These are phyloP conservation scores for Quadriops clusia DNA, from an alignment of 2,888 invertebrate genomes.

Conservation along the genomic window DNA sequence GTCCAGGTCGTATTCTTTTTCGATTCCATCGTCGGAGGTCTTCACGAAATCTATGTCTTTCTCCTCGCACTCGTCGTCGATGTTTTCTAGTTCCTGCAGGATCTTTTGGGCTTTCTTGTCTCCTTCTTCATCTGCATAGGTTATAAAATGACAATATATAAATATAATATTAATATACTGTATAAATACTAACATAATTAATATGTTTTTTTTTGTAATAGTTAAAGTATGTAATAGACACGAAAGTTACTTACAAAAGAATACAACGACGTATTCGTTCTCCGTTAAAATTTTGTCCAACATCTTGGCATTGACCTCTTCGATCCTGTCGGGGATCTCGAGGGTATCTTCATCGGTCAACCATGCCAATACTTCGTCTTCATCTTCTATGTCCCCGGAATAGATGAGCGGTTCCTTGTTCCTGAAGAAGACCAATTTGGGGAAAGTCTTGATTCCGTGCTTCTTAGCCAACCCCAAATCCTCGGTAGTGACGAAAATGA, in stretches of 20 bases:
- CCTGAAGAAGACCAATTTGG: constrained; percentile 79
- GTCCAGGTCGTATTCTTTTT: constrained; percentile 76
- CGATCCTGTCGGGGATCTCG: constrained; percentile 85
- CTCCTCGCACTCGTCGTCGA: constrained; percentile 87
- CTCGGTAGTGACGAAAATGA: constrained; percentile 88
- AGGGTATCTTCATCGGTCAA: constrained; percentile 81
- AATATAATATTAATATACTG: constrained; percentile 2
- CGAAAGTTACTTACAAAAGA: constrained; percentile 65
- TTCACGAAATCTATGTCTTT: constrained; percentile 86
- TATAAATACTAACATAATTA: constrained; percentile 1
- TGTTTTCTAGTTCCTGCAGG: constrained; percentile 78
- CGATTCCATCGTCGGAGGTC: constrained; percentile 78
- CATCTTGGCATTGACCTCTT: constrained; percentile 85
- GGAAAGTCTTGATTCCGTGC: constrained; percentile 72
- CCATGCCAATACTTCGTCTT: constrained; percentile 86
- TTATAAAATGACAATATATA: background rate
- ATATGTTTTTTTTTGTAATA: constrained; percentile 8
- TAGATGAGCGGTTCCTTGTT: constrained; percentile 82
- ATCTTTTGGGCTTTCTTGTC: constrained; percentile 85
- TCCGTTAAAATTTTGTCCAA: constrained; percentile 79
- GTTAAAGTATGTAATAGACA: no score
- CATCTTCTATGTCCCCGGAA: constrained; percentile 74
- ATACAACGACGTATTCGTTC: constrained; percentile 81
- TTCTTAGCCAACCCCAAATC: constrained; percentile 71
- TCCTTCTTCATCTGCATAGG: constrained; percentile 63